These are phyloP conservation scores for Balearica regulorum DNA, from an alignment of 2,797 vertebrate species.

Conservation along the genomic window DNA sequence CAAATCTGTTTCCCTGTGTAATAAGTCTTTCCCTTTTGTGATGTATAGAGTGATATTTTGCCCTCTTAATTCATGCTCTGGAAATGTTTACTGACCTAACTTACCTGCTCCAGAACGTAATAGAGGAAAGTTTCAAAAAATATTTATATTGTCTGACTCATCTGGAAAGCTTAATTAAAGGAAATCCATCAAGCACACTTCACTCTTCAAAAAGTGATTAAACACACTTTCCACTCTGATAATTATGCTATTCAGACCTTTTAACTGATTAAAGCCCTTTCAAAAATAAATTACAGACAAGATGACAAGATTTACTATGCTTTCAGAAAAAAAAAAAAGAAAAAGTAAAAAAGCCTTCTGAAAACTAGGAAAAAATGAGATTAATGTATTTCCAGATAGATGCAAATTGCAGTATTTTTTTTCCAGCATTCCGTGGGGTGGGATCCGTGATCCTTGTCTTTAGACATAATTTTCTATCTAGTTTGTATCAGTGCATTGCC, in stretches of 20 bases:
- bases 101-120: background rate
- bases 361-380: background rate
- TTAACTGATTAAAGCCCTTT: background rate
- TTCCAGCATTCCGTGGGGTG: background rate
- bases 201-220: slow-evolving; percentile 14
- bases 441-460: background rate
- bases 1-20: background rate
- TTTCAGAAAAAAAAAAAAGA: background rate
- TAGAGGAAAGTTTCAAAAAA: background rate
- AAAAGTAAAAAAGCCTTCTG: background rate
- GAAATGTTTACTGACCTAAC: background rate
- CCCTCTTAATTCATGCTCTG: background rate
- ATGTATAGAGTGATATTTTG: background rate
- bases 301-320: background rate
- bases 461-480: background rate
- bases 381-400: background rate
- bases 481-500: background rate
- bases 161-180: slow-evolving; percentile 34
- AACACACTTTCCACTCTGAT: background rate
- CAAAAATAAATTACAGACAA: background rate
- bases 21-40: background rate
- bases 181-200: background rate
- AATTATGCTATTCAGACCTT: slow-evolving; percentile 6
- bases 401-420: background rate
- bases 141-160: slow-evolving; percentile 16